These are phyloP conservation scores for Stenoptilia bipunctidactyla DNA, from an alignment of 2,888 invertebrate genomes.

Conservation along the genomic window DNA sequence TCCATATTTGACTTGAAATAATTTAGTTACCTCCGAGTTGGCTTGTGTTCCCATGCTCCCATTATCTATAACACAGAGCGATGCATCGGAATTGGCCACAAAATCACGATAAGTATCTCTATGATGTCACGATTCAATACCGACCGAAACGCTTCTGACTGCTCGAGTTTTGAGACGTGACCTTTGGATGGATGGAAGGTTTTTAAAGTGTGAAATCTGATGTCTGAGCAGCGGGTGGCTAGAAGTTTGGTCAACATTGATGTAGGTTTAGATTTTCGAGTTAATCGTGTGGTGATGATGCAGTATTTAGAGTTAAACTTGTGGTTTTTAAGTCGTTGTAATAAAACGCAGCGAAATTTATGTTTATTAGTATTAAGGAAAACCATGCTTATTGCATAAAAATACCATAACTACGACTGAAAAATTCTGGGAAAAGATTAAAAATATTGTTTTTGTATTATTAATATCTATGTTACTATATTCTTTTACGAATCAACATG, in stretches of 20 bases:
- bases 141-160: conserved; percentile 57
- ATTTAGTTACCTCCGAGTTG: conserved; percentile 46
- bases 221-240: conserved; percentile 61
- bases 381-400: too few species aligned
- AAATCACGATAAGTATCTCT: conserved; percentile 68
- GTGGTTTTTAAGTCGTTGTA: too few species aligned
- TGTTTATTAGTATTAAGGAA: too few species aligned
- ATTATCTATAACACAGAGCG: conserved; percentile 50
- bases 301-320: too few species aligned
- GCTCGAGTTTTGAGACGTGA: conserved; percentile 65
- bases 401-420: too few species aligned
- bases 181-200: conserved; percentile 28
- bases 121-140: conserved; percentile 67
- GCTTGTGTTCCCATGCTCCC: conserved; percentile 62
- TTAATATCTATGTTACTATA: neutral
- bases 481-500: neutral
- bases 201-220: conserved; percentile 60
- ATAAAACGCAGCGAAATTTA: too few species aligned
- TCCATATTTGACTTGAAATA: conserved; percentile 58
- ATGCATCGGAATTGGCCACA: conserved; percentile 63
- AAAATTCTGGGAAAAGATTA: too few species aligned
- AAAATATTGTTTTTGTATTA: too few species aligned
- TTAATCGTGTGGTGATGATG: too few species aligned
- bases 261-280: too few species aligned
- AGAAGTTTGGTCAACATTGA: conserved; percentile 32